Conservation (phyloP, 2,797 vertebrate species). For the Amblyopsis hoosieri region DNA sequence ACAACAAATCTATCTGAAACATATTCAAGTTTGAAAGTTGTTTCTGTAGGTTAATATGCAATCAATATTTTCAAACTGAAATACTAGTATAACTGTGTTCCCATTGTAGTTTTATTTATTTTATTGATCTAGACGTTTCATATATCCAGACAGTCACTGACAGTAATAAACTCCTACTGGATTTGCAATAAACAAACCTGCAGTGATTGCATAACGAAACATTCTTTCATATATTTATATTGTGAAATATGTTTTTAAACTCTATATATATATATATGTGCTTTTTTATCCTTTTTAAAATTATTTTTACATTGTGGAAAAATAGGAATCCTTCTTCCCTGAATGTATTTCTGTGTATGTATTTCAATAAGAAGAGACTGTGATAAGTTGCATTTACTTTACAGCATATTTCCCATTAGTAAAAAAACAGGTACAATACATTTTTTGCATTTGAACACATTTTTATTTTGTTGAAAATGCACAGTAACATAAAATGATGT, state of each 20-base stretch:
- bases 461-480: no score
- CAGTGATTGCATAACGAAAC: slow-evolving; percentile 25
- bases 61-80: slow-evolving; percentile 18
- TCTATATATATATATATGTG: slow-evolving; percentile 59
- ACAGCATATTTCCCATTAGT: no score
- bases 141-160: slow-evolving; percentile 13
- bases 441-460: no score
- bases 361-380: no score
- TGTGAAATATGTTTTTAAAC: slow-evolving; percentile 19
- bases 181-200: slow-evolving; percentile 24
- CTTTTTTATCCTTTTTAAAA: slow-evolving; percentile 26
- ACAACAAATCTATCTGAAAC: not conserved
- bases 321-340: slow-evolving; percentile 29
- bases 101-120: slow-evolving; percentile 66
- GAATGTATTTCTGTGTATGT: slow-evolving; percentile 53
- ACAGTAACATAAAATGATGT: no score
- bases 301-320: slow-evolving; percentile 32
- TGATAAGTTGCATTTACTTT: no score
- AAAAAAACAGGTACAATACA: no score
- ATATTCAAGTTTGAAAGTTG: not conserved
- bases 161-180: slow-evolving; percentile 23
- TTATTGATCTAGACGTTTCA: slow-evolving; percentile 35
- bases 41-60: slow-evolving; percentile 1
- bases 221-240: slow-evolving; percentile 29
- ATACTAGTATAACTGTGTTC: slow-evolving; percentile 7